A percentile compares a stretch with the other conserved stretches of the same genome.
Evolutionary conservation across 2,888 invertebrate genomes (phyloP).

Genomic region (Automeris io): DNA sequence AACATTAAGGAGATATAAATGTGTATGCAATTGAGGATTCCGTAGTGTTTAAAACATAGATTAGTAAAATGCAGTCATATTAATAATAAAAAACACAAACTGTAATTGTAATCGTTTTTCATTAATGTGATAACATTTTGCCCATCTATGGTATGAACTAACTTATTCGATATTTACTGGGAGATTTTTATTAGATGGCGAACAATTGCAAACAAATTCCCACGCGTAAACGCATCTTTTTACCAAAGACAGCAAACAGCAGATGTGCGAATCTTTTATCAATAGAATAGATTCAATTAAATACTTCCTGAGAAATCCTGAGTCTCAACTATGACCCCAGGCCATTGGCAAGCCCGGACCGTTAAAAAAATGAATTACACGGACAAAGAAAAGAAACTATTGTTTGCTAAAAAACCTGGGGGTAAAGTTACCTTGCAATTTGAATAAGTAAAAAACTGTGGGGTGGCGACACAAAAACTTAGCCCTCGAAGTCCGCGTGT

Average conservation of each 20-base stretch:
- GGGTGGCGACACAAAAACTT: constrained; percentile 55
- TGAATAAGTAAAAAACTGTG: constrained; percentile 64
- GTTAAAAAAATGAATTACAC: constrained; percentile 63
- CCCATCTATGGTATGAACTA: no score
- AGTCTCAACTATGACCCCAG: constrained; percentile 71
- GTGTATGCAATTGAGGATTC: no score
- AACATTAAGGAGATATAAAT: no score
- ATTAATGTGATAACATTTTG: no score
- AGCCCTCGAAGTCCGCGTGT: constrained; percentile 37
- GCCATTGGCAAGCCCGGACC: constrained; percentile 51
- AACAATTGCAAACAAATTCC: no score
- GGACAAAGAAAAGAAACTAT: constrained; percentile 54
- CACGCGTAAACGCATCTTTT: constrained; percentile 36
- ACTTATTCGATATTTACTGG: no score
- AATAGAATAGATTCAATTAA: constrained; percentile 41
- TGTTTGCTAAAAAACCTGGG: constrained; percentile 67
- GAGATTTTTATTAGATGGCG: no score
- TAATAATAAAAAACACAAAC: no score
- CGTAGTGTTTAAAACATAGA: no score
- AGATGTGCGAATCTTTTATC: constrained; percentile 52
- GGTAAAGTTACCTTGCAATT: constrained; percentile 60
- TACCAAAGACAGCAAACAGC: constrained; percentile 34
- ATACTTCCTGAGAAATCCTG: constrained; percentile 61
- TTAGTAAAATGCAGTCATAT: no score
- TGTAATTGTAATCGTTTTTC: no score